Percentiles rank a stretch among this genome's conserved stretches.
Evolutionary conservation across 2,797 vertebrate species (phyloP).

Genomic region (Denticeps clupeoides): DNA sequence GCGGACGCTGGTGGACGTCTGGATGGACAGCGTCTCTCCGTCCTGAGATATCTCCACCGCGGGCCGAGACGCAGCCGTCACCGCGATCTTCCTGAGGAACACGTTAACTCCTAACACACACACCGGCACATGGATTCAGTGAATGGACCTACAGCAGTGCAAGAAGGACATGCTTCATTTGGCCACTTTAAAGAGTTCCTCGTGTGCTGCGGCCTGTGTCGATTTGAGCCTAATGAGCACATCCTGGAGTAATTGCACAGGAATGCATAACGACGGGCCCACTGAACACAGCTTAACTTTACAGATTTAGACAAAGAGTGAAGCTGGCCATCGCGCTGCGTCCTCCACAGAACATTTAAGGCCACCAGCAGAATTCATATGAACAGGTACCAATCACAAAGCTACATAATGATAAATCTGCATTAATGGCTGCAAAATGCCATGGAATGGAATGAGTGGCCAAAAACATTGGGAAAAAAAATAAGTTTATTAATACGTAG

Average conservation of each 20-base stretch:
- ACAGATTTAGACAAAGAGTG: no score
- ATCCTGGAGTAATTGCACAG: neutral
- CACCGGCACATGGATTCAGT: constrained; percentile 10
- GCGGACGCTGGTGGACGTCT: constrained; percentile 77
- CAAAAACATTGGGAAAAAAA: no score
- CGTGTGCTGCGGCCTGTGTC: neutral
- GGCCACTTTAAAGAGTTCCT: constrained; percentile 7
- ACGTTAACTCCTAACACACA: constrained; percentile 67
- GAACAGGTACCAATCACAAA: no score
- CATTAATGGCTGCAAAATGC: no score
- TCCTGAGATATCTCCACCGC: constrained; percentile 81
- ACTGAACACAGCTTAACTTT: no score
- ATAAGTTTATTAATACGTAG: no score
- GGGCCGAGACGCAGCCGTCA: constrained; percentile 75
- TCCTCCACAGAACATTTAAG: no score
- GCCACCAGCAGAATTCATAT: no score
- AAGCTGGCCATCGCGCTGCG: no score
- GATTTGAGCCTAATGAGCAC: constrained; percentile 9
- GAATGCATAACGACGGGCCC: constrained; percentile 13
- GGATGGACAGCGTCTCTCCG: constrained; percentile 76
- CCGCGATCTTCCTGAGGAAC: constrained; percentile 80
- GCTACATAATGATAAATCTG: no score
- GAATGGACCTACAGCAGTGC: no score
- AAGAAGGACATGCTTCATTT: neutral
- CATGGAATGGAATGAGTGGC: no score